These are phyloP conservation scores for Orchesella cincta DNA, from an alignment of 1,140 invertebrate genomes.

Conservation along the genomic window DNA sequence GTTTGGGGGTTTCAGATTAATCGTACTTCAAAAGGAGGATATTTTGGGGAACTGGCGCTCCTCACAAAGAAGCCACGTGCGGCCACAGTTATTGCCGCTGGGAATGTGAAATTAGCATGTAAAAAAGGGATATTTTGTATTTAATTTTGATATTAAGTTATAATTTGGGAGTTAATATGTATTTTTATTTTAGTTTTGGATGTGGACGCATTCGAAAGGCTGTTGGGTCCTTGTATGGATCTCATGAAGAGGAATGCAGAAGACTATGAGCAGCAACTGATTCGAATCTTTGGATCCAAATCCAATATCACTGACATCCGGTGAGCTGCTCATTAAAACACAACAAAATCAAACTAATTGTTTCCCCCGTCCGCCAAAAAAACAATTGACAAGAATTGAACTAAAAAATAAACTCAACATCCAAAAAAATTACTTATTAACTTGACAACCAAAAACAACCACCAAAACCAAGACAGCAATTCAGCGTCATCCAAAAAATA, in stretches of 20 bases:
- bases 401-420: background rate
- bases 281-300: constrained; percentile 93
- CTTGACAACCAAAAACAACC: background rate
- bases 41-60: constrained; percentile 93
- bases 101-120: constrained; percentile 84
- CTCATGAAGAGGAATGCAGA: constrained; percentile 98
- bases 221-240: constrained; percentile 96
- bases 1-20: constrained; percentile 58
- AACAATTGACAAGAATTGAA: background rate
- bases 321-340: background rate
- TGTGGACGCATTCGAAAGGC: constrained; percentile 94
- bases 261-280: constrained; percentile 93
- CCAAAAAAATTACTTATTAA: background rate
- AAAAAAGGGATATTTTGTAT: constrained; percentile 53
- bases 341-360: background rate
- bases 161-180: constrained; percentile 57
- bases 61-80: constrained; percentile 94
- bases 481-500: background rate
- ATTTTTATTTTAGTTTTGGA: constrained; percentile 76
- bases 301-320: constrained; percentile 90
- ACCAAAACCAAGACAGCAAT: background rate
- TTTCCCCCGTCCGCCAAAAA: background rate
- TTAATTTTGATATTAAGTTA: background rate
- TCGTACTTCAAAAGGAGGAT: constrained; percentile 73
- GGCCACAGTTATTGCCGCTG: constrained; percentile 85